Percentiles rank a stretch among this genome's conserved stretches.
phyloP scores from a whole-genome alignment of 2,888 invertebrate genomes.

The Arrhopalites spinosus region DNA sequence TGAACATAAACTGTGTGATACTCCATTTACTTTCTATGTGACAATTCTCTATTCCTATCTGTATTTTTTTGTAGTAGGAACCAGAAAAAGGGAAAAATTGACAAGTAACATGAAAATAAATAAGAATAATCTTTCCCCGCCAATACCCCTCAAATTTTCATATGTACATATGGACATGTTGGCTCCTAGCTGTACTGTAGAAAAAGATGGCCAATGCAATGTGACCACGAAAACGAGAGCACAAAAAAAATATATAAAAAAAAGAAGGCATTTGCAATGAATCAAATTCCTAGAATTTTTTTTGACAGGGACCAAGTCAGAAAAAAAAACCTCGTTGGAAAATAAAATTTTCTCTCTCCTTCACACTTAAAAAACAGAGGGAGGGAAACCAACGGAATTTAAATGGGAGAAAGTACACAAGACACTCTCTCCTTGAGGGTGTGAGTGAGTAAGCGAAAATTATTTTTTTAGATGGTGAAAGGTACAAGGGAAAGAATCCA shows the following conservation, averaged over 20 bases:
- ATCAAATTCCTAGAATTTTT: conserved; percentile 36
- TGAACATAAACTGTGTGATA: too few species aligned
- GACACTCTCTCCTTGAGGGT: background rate
- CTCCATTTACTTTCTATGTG: too few species aligned
- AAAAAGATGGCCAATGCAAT: background rate
- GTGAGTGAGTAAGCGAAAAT: background rate
- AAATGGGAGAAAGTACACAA: background rate
- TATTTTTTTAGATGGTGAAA: background rate
- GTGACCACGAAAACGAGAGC: background rate
- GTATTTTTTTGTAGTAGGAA: background rate
- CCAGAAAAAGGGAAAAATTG: background rate
- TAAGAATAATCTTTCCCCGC: background rate
- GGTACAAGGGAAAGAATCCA: background rate
- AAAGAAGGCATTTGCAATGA: conserved; percentile 30
- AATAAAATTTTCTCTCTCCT: background rate
- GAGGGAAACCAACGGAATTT: background rate
- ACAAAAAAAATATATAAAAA: background rate
- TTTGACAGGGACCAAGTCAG: conserved; percentile 26
- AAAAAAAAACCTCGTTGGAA: background rate
- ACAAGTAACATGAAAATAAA: too few species aligned
- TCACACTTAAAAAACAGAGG: background rate
- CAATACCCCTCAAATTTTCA: background rate
- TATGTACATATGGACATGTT: too few species aligned
- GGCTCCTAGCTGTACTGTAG: too few species aligned
- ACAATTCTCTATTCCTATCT: background rate